Evolutionary conservation across 2,888 invertebrate genomes (phyloP), one percentile per base, ranked within the genome.

Genomic region (Neoaliturus tenellus): DNA sequence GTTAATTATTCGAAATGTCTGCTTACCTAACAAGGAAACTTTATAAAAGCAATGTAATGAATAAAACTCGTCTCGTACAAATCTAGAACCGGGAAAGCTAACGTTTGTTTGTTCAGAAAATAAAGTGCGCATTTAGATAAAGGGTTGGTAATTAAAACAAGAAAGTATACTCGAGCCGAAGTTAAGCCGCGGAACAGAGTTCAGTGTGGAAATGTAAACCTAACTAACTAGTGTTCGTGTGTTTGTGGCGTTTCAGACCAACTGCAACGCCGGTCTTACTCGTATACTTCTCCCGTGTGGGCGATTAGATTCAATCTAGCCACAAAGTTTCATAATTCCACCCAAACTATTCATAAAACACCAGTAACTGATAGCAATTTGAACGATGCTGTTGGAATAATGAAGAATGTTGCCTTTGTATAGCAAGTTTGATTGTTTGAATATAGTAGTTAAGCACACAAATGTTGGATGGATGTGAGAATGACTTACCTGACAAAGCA

Each of bases 401-500:
- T 14, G 44, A 8, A 44, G 44, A 44, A 14, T 14, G 14, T 44
- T 44, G 12, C 10, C 12, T 44, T 44, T 44, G 12, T 17, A n/a
- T 44, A 51, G 51, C 8, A 48, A 48, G n/a, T 48, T 14, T 48
- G 12, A 39, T 20, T 51, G 23, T 23, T 10, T 51, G 2, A 23
- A 10, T 23, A 51, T 23, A 4, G 51, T 51, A 12, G 44, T 44
- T 44, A 4, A 44, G 44, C 12, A 5, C 12, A 14, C 14, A 12
- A 8, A 44, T 6, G n/a, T n/a, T n/a, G n/a, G n/a, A n/a, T n/a
- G n/a, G n/a, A n/a, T n/a, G n/a, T n/a, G n/a, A n/a, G 44, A 44
- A 20, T 0, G 20, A 23, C 73, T 44, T 80, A 97, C 95, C 86
- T 95, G 94, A 89, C 98, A 98, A 81, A 94, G 93, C 55, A 98